Percentiles rank a stretch among this genome's conserved stretches.
Evolutionary conservation across 2,113 vertebrate genomes (phyloP).

Genomic region (Alectura lathami): DNA sequence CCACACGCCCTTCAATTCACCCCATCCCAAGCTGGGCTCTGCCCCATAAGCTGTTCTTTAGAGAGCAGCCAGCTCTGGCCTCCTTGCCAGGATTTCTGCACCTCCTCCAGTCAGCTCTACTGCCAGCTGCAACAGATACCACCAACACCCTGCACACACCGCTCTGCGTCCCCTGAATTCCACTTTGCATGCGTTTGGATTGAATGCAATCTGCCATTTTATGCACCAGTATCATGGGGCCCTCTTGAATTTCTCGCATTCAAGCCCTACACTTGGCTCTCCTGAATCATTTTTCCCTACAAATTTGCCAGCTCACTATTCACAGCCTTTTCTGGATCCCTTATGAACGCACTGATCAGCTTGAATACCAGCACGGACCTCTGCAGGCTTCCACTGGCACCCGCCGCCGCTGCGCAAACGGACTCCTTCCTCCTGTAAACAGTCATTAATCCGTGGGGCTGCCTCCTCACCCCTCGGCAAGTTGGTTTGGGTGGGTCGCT

Average conservation of each 20-base stretch:
- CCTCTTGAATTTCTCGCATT: constrained; percentile 33
- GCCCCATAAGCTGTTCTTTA: neutral
- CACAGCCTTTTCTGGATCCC: neutral
- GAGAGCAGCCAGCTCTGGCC: neutral
- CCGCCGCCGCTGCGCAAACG: neutral
- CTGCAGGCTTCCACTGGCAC: neutral
- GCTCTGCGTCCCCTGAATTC: neutral
- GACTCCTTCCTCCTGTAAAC: neutral
- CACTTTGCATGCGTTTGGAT: neutral
- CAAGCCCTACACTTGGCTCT: constrained; percentile 16
- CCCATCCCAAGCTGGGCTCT: neutral
- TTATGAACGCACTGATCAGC: neutral
- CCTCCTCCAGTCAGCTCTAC: neutral
- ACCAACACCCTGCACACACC: neutral
- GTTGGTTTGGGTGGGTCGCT: neutral
- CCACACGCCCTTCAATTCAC: neutral
- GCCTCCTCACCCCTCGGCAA: neutral
- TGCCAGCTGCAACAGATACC: neutral
- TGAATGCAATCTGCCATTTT: neutral
- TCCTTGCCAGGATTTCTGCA: neutral
- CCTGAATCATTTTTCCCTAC: neutral
- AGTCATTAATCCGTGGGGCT: rapidly evolving
- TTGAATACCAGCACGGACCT: neutral
- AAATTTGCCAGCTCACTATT: neutral
- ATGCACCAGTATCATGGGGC: neutral